These are phyloP conservation scores for Basileuterus tristriatus DNA, from an alignment of 2,797 vertebrate species.

Conservation along the genomic window DNA sequence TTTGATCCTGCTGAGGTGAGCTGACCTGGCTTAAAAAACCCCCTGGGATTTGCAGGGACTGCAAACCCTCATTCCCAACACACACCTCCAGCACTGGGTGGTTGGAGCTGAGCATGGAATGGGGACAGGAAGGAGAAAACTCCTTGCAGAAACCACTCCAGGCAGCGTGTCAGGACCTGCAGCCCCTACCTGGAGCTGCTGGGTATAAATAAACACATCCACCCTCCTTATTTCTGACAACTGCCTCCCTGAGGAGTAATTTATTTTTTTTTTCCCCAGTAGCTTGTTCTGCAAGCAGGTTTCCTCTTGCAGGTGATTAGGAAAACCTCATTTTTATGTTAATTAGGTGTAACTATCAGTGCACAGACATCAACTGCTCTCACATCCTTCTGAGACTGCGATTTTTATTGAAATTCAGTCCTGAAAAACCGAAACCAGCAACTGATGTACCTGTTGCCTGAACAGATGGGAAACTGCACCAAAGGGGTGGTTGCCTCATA, in stretches of 20 bases:
- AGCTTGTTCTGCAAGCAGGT: slow-evolving; percentile 11
- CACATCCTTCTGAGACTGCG: not conserved
- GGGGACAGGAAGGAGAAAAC: not conserved
- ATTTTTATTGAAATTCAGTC: not conserved
- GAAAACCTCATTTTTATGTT: not conserved
- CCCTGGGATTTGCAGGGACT: not conserved
- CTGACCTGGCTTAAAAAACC: not conserved
- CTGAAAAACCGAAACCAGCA: not conserved
- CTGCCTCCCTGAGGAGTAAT: not conserved
- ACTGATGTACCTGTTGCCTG: not conserved
- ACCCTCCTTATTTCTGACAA: not conserved
- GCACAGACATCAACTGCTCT: not conserved
- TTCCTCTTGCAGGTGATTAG: slow-evolving; percentile 43
- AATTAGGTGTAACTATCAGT: not conserved
- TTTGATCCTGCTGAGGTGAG: rapidly evolving
- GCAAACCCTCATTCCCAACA: not conserved
- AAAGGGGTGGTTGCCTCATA: not conserved
- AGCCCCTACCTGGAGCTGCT: not conserved
- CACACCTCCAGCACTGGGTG: rapidly evolving
- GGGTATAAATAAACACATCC: slow-evolving; percentile 33
- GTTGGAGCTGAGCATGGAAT: not conserved
- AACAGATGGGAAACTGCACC: not conserved
- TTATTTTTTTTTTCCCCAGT: not conserved
- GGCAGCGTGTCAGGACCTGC: slow-evolving; percentile 12
- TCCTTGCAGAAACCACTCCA: not conserved